These are phyloP conservation scores for Chionoecetes opilio DNA, from an alignment of 1,140 invertebrate genomes.

Conservation along the genomic window DNA sequence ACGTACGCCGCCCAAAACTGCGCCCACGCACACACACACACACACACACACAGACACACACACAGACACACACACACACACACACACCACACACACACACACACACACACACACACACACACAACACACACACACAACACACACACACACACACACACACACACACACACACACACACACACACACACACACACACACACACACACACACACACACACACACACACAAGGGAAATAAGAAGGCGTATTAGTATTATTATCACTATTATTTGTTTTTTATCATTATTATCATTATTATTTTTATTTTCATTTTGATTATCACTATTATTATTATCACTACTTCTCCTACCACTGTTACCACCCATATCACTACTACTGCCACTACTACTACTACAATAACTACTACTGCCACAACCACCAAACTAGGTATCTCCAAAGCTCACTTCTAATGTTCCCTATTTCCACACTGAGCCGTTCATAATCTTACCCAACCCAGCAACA, in stretches of 20 bases:
- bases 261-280: neutral
- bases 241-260: neutral
- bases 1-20: slow-evolving; percentile 84
- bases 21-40: slow-evolving; percentile 19
- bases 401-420: too few species aligned
- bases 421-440: too few species aligned
- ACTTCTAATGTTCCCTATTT: too few species aligned
- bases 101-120: neutral
- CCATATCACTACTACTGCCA: too few species aligned
- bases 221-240: neutral
- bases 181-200: neutral
- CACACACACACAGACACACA: slow-evolving; percentile 55
- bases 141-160: neutral
- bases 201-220: neutral
- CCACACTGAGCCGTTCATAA: too few species aligned
- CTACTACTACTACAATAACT: too few species aligned
- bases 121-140: neutral
- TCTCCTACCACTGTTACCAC: too few species aligned
- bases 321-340: too few species aligned
- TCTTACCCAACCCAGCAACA: too few species aligned
- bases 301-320: too few species aligned
- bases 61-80: slow-evolving; percentile 53
- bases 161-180: neutral
- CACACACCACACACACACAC: slow-evolving; percentile 39
- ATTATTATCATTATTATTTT: neutral